Evolutionary conservation across 2,888 invertebrate genomes (phyloP).

Genomic region (Chrysolina oricalcia): DNA sequence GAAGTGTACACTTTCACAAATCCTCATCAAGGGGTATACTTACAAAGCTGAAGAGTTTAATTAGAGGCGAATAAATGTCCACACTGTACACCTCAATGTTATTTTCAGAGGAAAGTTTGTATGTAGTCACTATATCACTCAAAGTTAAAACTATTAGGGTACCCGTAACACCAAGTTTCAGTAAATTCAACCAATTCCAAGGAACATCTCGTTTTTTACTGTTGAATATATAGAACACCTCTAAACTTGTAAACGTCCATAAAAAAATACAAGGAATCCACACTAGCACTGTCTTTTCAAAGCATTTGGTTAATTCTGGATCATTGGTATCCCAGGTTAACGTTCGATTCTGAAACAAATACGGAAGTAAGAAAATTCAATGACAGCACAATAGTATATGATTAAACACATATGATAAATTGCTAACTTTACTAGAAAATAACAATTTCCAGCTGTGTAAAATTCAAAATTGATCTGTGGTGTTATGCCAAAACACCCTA

Average conservation of each 20-base stretch:
- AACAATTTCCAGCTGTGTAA: too few relatives aligned
- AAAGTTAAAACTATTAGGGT: constrained; percentile 80
- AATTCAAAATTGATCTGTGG: too few relatives aligned
- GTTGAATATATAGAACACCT: constrained; percentile 82
- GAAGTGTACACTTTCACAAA: background rate
- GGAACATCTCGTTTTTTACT: constrained; percentile 87
- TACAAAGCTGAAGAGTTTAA: constrained; percentile 88
- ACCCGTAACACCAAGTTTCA: constrained; percentile 80
- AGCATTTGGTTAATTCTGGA: constrained; percentile 91
- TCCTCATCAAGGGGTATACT: constrained; percentile 72
- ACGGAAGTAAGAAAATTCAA: too few relatives aligned
- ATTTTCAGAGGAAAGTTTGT: constrained; percentile 73
- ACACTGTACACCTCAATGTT: constrained; percentile 77
- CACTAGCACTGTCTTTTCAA: constrained; percentile 90
- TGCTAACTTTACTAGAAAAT: too few relatives aligned
- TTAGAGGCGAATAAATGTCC: constrained; percentile 84
- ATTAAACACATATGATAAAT: too few relatives aligned
- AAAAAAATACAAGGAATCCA: constrained; percentile 93
- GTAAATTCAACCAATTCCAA: constrained; percentile 82
- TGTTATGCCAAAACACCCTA: too few relatives aligned
- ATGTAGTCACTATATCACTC: constrained; percentile 79
- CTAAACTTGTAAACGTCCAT: constrained; percentile 84
- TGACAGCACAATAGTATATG: too few relatives aligned
- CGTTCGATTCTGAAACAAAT: constrained; percentile 80
- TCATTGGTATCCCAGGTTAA: constrained; percentile 86